Evolutionary conservation across 2,797 vertebrate genomes (phyloP), one percentile per base, ranked within the genome.

Genomic region (Intellagama lesueurii): DNA sequence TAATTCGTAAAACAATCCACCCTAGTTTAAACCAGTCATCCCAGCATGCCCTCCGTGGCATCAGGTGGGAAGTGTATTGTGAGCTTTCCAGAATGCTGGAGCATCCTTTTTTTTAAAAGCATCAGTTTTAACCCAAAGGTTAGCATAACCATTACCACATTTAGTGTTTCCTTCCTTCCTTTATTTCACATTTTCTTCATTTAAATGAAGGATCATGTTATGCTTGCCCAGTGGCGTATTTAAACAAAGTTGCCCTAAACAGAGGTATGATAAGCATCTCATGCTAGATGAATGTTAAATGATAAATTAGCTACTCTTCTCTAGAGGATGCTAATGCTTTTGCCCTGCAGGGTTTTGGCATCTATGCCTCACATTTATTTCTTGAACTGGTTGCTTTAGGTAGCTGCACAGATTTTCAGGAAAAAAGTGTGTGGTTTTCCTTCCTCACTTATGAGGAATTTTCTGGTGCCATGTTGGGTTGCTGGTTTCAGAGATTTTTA

Each of bases 231-330:
- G 72, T 11, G 91, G 94, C 88, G 90, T 0, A 1, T 88, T 92
- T 44, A 77, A 94, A 91, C 89, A 85, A 88, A 90, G 72, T 90
- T 83, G 0, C 28, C 85, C 68, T 91, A 88, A 93, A 85, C 2
- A 6, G 88, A 84, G 35, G 91, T 7, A 80, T 92, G 94, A 93
- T 44, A 64, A 94, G 49, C 92, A 92, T 93, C 92, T 94, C 73
- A 1, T 2, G 87, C 70, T 86, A 75, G 93, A 83, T 92, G 90
- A 92, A 81, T 87, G 83, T 24, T 49, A 84, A 87, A 88, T 91
- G 91, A 90, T 85, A 86, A 91, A 92, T 81, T 70, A 89, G 90
- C 86, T 83, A 88, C 87, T 35, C 87, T 85, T 86, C 78, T 88
- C 94, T 86, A 91, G 72, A 91, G 86, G 72, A 90, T 70, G 85